Percentiles rank a stretch among this genome's conserved stretches.
These are phyloP conservation scores for Volucella zonaria DNA, from an alignment of 2,888 invertebrate genomes.

Conservation along the genomic window DNA sequence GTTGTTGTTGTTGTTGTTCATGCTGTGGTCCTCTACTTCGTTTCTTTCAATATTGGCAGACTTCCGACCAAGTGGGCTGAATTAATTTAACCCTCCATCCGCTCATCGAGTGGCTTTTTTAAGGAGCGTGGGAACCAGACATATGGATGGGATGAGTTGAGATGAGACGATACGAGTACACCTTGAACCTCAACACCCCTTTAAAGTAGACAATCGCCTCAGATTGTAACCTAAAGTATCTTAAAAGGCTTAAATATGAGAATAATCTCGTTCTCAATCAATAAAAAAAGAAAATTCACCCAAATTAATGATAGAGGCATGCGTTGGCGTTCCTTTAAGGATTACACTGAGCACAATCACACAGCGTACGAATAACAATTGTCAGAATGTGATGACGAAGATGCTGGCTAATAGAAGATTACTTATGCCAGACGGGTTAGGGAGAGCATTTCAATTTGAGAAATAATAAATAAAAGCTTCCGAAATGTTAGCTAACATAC, in stretches of 20 bases:
- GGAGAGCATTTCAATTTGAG: too few relatives aligned
- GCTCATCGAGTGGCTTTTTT: slow-evolving; percentile 1
- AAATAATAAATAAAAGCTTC: slow-evolving; percentile 57
- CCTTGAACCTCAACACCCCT: neutral
- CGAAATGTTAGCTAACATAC: slow-evolving; percentile 40
- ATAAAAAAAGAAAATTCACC: slow-evolving; percentile 1
- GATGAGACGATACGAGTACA: neutral
- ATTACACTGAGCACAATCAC: neutral
- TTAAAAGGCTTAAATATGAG: slow-evolving; percentile 29
- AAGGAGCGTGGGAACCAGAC: slow-evolving; percentile 40
- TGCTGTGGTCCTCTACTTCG: neutral
- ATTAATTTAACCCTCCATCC: slow-evolving; percentile 44
- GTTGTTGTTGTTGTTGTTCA: too few relatives aligned
- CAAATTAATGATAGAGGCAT: slow-evolving; percentile 35
- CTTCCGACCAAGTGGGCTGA: slow-evolving; percentile 28
- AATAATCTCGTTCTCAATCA: slow-evolving; percentile 8
- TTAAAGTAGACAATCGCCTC: neutral
- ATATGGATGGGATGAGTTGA: slow-evolving; percentile 28
- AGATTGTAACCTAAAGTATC: slow-evolving; percentile 37
- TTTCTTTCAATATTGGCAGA: slow-evolving; percentile 42
- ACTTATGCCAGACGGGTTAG: slow-evolving; percentile 27
- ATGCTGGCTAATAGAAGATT: slow-evolving; percentile 46
- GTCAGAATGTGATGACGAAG: slow-evolving; percentile 25
- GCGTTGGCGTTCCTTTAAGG: slow-evolving; percentile 7
- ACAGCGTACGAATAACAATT: slow-evolving; percentile 18